phyloP scores from a whole-genome alignment of 2,797 vertebrate genomes.

The Echiichthys vipera region DNA sequence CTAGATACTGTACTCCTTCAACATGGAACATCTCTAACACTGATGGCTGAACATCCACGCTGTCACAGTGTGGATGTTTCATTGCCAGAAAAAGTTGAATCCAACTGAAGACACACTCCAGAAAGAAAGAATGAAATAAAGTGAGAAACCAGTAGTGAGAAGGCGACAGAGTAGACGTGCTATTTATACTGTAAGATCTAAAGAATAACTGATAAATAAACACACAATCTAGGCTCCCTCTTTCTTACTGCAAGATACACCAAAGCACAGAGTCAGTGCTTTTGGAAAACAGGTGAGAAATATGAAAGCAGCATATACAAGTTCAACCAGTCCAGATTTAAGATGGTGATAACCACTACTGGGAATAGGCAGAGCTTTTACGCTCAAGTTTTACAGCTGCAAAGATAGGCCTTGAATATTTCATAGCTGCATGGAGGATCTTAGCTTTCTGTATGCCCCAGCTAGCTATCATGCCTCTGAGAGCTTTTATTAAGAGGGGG shows the following conservation, averaged over 20 bases:
- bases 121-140: neutral
- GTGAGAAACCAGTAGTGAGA: slow-evolving; percentile 5
- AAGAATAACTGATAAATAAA: neutral
- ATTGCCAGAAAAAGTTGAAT: slow-evolving; percentile 1
- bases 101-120: neutral
- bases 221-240: neutral
- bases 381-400: slow-evolving; percentile 34
- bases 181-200: neutral
- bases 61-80: slow-evolving; percentile 10
- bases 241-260: neutral
- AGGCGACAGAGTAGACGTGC: neutral
- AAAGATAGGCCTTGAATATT: slow-evolving; percentile 65
- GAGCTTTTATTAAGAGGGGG: slow-evolving; percentile 32
- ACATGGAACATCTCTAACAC: slow-evolving; percentile 8
- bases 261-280: neutral
- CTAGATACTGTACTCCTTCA: slow-evolving; percentile 19
- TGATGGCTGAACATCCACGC: slow-evolving; percentile 35
- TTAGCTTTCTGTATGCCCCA: slow-evolving; percentile 16
- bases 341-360: slow-evolving; percentile 26
- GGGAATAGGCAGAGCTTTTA: slow-evolving; percentile 47
- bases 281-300: neutral
- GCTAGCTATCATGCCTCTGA: slow-evolving; percentile 27
- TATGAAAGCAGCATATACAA: neutral
- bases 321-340: slow-evolving; percentile 33
- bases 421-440: slow-evolving; percentile 47